A percentile compares a stretch with the other conserved stretches of the same genome.
These are phyloP conservation scores for Lasioglossum villosulum DNA, from an alignment of 2,888 invertebrate species.

Conservation along the genomic window DNA sequence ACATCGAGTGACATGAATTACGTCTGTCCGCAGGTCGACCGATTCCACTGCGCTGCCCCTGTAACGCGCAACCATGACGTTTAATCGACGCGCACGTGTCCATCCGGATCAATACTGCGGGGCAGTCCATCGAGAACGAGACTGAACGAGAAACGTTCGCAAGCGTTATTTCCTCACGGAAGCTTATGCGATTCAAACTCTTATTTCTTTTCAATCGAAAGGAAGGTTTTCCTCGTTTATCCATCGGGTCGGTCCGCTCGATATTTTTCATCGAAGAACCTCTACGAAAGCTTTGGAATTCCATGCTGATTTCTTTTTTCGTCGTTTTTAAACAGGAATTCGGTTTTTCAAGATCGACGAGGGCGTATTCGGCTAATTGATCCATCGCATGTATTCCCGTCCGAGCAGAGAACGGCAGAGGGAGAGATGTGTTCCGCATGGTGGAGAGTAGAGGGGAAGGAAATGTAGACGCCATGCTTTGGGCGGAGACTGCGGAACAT, in stretches of 20 bases:
- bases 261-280: not conserved
- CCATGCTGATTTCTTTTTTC: not conserved
- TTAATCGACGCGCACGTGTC: not conserved
- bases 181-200: not conserved
- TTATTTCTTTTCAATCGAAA: not conserved
- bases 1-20: not conserved
- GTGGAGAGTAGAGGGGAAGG: constrained; percentile 59
- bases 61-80: not conserved
- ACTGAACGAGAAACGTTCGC: not conserved
- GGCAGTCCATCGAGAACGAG: not conserved
- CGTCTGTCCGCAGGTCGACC: constrained; percentile 2
- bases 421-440: constrained; percentile 14
- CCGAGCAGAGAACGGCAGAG: not conserved
- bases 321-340: not conserved
- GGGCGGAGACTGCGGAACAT: constrained; percentile 75
- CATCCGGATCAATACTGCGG: constrained; percentile 10
- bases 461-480: constrained; percentile 77
- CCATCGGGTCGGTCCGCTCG: not conserved
- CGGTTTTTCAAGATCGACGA: not conserved
- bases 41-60: constrained; percentile 10
- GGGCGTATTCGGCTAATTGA: constrained; percentile 8
- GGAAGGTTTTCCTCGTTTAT: not conserved
- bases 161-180: not conserved
- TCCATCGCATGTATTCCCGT: not conserved
- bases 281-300: not conserved